Base-by-base conservation (phyloP, 2,797 vertebrate genomes). In the Petrocephalus schoutedeni region DNA sequence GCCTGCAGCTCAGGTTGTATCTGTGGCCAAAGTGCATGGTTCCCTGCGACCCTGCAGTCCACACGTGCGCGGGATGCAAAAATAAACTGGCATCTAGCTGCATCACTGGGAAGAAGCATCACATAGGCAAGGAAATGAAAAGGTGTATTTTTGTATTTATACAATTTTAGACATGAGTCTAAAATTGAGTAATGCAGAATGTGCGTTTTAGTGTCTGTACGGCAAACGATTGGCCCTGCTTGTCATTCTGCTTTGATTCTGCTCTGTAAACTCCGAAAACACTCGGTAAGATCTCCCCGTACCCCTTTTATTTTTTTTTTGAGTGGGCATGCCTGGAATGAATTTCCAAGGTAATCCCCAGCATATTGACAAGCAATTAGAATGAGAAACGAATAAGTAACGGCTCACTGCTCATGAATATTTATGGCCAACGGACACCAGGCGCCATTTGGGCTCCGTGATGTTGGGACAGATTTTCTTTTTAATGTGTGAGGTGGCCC, bases 381-480 rank as follows among this genome's bases (percentile, higher is more conserved):
- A 61, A 21, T 57, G 58, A 86, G 57, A 61, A 85, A 58, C n/a
- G 54, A 53, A 85, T 53, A 85, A 85, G 56, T 61, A 86, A 86
- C 53, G 8, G 53, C 58, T 49, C 36, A 61, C 36, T 49, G 14
- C 57, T 86, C 16, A 61, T 85, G 83, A 57, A 57, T 83, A 51
- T 83, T 83, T 83, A 83, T 83, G n/a, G n/a, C 2, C n/a, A 21
- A 21, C 41, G n/a, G 49, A 45, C 71, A 77, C 71, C 71, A 45
- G 71, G 16, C 32, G 7, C 80, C 49, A 53, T 83, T 83, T 53
- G n/a, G 49, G 49, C 80, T 49, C 80, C 53, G 45, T 83, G 41
- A 77, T 83, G 80, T n/a, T 23, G 80, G 45, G 41, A 53, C 80
- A 80, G 32, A 49, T 80, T 80, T 59, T 80, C 28, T 28, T 41